Evolutionary conservation across 2,113 vertebrate genomes (phyloP).

Genomic region (Machaerirhynchus nigripectus): DNA sequence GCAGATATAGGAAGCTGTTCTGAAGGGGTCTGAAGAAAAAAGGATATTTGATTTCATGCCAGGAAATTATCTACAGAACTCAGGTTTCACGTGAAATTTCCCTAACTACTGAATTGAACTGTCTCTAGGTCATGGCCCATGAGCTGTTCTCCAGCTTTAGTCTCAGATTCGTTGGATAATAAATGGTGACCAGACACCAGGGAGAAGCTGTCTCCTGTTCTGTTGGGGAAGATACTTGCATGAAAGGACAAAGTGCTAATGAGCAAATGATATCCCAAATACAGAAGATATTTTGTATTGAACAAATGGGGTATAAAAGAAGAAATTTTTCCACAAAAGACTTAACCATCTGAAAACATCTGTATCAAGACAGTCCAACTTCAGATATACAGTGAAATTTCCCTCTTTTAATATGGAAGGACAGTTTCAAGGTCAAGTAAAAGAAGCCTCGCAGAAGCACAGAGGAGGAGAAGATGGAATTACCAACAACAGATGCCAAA

Average conservation of each 20-base stretch:
- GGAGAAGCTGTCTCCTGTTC: constrained; percentile 30
- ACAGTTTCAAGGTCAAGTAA: background rate
- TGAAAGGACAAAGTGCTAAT: constrained; percentile 51
- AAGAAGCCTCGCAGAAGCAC: background rate
- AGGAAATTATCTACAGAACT: constrained; percentile 20
- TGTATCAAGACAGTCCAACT: background rate
- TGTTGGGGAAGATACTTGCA: constrained; percentile 14
- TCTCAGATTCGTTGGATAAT: constrained; percentile 76
- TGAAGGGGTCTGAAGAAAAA: background rate
- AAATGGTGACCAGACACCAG: constrained; percentile 54
- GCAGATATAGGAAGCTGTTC: background rate
- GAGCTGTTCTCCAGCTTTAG: constrained; percentile 80
- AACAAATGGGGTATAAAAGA: background rate
- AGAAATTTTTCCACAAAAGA: background rate
- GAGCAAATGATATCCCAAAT: background rate
- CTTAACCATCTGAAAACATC: background rate
- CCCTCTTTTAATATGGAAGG: background rate
- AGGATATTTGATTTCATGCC: background rate
- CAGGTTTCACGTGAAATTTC: constrained; percentile 14
- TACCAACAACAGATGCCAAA: background rate
- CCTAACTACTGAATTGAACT: constrained; percentile 76
- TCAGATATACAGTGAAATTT: background rate
- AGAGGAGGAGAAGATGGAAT: background rate
- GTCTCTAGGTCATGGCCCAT: constrained; percentile 80
- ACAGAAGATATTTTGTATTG: constrained; percentile 22